Percentiles rank a stretch among this genome's conserved stretches.
Evolutionary conservation across 2,888 invertebrate genomes (phyloP).

Genomic region (Abrostola triplasia): DNA sequence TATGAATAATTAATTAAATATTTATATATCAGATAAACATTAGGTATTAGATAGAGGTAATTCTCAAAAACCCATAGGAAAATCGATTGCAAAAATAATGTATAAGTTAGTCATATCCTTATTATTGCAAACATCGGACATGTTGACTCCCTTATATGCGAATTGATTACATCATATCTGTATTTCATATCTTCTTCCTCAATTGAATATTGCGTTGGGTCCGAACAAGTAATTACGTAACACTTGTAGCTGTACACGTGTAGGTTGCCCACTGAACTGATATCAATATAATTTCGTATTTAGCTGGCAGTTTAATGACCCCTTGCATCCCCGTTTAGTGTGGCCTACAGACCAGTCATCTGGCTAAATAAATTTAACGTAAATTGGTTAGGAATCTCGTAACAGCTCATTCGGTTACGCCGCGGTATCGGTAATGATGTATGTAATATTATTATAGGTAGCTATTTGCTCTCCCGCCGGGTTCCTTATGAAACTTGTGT

Average conservation of each 20-base stretch:
- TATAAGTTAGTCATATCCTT: constrained; percentile 30
- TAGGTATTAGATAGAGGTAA: not conserved
- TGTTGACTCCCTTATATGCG: constrained; percentile 32
- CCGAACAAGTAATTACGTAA: constrained; percentile 43
- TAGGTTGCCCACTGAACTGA: constrained; percentile 31
- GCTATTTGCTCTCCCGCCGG: constrained; percentile 69
- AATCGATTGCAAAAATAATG: not conserved
- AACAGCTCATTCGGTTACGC: constrained; percentile 41
- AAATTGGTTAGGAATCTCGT: constrained; percentile 40
- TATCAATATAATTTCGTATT: constrained; percentile 42
- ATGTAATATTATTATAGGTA: constrained; percentile 65
- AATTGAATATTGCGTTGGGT: constrained; percentile 51
- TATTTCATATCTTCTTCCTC: constrained; percentile 54
- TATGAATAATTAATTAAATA: too few relatives aligned
- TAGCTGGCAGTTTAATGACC: constrained; percentile 39
- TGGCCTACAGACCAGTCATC: constrained; percentile 9
- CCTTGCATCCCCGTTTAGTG: constrained; percentile 10
- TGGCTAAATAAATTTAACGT: constrained; percentile 18
- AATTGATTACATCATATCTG: constrained; percentile 56
- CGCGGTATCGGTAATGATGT: constrained; percentile 11
- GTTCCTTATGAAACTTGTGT: constrained; percentile 48
- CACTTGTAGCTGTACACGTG: constrained; percentile 13
- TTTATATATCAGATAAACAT: too few relatives aligned
- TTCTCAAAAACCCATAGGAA: not conserved
- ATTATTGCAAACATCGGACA: constrained; percentile 40